Evolutionary conservation across 2,888 invertebrate species (phyloP), one percentile per base, ranked within the genome.

Genomic region (Caenorhabditis sp.): DNA sequence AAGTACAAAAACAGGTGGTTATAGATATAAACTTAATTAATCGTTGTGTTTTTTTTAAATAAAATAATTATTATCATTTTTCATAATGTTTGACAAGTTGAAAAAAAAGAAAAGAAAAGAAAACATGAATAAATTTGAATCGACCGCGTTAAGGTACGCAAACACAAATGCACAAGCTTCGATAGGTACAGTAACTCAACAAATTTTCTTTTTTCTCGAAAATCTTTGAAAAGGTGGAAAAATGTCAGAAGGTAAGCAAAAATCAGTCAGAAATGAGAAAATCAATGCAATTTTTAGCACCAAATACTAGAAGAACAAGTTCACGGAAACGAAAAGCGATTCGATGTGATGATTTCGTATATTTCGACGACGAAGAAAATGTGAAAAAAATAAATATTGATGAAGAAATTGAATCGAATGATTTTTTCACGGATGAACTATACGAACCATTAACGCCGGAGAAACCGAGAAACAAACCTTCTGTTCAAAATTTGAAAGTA

Each of bases 1-100:
- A 54, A 66, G 38, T 70, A 63, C 59, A 65, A 66, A 62, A 65
- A 70, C 59, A 66, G 65, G 50, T 23, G 57, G 31, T 67, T 50
- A 59, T 14, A 50, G 8, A 21, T 43, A 58, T 20, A 58, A 58
- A 36, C 36, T 31, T 3, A 58, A 56, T 62, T 49, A 58, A 25
- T 50, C 26, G 23, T n/a, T n/a, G n/a, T n/a, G n/a, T 23, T 43
- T 20, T 53, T 53, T 54, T 8, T 27, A 26, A 43, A 5, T 53
- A 38, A 52, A 59, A 49, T 63, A 58, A 36, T 25, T 12, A 10
- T 53, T 43, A 62, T 59, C 3, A 38, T 25, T 50, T 65, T 56
- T 64, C 64, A 54, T 27, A 69, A 61, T 50, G 27, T 50, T 64
- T 59, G 54, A 63, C 10, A 5, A 36, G 5, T 31, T 10, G 31